Evolutionary conservation across 2,113 vertebrate species (phyloP).

Genomic region (Mionectes macconnelli): DNA sequence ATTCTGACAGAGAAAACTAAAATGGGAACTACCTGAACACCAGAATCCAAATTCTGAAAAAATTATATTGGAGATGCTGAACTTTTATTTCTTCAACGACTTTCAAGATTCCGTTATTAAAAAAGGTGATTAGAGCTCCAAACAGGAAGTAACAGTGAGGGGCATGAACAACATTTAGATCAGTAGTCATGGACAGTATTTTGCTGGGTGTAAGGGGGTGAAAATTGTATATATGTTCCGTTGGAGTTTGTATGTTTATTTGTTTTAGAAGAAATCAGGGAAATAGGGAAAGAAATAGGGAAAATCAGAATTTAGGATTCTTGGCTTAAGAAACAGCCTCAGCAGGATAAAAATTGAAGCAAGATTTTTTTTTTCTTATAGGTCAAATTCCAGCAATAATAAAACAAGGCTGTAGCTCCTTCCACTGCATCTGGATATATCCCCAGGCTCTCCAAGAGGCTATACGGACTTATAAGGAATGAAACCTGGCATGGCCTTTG

Average conservation of each 20-base stretch:
- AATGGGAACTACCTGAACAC: not conserved
- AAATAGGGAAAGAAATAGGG: no score
- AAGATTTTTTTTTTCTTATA: not conserved
- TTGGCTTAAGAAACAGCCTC: not conserved
- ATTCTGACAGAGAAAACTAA: not conserved
- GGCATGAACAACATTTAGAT: not conserved
- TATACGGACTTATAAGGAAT: not conserved
- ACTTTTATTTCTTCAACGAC: not conserved
- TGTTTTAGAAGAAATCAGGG: not conserved
- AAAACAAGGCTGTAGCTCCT: not conserved
- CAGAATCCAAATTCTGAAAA: not conserved
- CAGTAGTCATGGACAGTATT: not conserved
- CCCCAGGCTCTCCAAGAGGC: not conserved
- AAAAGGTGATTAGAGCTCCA: not conserved
- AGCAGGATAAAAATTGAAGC: not conserved
- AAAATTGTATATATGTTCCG: not conserved
- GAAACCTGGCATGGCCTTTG: not conserved
- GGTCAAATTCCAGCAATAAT: not conserved
- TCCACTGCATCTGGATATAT: not conserved
- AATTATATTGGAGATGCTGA: not conserved
- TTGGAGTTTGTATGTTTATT: not conserved
- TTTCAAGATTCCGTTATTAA: not conserved
- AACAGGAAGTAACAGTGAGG: not conserved
- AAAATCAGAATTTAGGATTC: not conserved
- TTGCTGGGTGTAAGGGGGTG: rapidly evolving